Evolutionary conservation across 1,140 invertebrate species (phyloP).

Genomic region (Mesaphorura yosii): DNA sequence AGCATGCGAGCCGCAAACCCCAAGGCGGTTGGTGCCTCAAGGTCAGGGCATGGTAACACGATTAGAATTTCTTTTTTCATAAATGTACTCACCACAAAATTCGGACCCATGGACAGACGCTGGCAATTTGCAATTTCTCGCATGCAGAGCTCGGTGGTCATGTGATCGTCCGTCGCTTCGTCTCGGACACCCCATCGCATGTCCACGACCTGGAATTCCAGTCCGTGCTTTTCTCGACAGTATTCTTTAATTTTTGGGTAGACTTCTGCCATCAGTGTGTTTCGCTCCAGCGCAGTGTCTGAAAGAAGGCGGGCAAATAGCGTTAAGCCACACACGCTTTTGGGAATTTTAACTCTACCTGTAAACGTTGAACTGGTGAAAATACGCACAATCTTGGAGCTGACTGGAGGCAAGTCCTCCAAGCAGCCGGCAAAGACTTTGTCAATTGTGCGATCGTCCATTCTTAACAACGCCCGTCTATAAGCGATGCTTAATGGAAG

Average conservation of each 20-base stretch:
- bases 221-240: slow-evolving; percentile 88
- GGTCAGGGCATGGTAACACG: too few relatives aligned
- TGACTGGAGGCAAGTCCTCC: slow-evolving; percentile 79
- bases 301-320: too few relatives aligned
- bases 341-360: slow-evolving; percentile 48
- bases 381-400: slow-evolving; percentile 94
- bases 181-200: slow-evolving; percentile 96
- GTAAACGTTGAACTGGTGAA: slow-evolving; percentile 98
- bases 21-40: too few relatives aligned
- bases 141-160: slow-evolving; percentile 97
- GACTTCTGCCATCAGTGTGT: slow-evolving; percentile 95
- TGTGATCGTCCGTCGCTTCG: slow-evolving; percentile 96
- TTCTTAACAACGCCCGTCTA: slow-evolving; percentile 35
- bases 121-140: slow-evolving; percentile 96
- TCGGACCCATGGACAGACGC: slow-evolving; percentile 90
- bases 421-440: slow-evolving; percentile 80
- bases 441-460: slow-evolving; percentile 83
- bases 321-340: slow-evolving; percentile 19
- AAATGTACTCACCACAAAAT: slow-evolving; percentile 66
- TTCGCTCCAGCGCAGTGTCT: slow-evolving; percentile 96
- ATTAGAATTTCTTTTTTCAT: not conserved
- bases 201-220: slow-evolving; percentile 95
- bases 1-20: too few relatives aligned
- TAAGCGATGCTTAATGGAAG: too few relatives aligned
- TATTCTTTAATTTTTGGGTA: slow-evolving; percentile 96